Evolutionary conservation across 2,888 invertebrate genomes (phyloP).

Genomic region (Invenusta paracnida): DNA sequence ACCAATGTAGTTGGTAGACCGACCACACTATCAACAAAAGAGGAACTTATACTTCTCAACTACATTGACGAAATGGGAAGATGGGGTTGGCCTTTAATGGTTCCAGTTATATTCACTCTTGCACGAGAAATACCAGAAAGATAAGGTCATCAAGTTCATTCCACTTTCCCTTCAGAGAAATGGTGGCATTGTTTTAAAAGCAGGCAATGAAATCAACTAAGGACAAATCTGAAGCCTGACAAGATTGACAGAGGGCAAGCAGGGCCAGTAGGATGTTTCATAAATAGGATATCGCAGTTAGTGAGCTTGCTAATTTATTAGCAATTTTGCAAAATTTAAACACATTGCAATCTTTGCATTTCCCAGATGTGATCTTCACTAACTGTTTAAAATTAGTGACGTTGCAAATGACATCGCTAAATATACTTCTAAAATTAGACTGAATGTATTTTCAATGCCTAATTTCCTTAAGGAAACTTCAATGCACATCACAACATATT

Average conservation of each 20-base stretch:
- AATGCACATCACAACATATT: not conserved
- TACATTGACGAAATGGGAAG: too few species aligned
- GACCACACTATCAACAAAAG: too few species aligned
- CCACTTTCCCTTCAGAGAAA: too few species aligned
- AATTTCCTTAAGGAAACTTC: not conserved
- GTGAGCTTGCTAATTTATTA: not conserved
- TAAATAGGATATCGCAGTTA: not conserved
- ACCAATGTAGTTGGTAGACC: too few species aligned
- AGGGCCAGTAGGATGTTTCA: not conserved
- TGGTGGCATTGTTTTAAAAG: too few species aligned
- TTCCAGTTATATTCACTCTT: too few species aligned
- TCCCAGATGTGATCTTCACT: not conserved
- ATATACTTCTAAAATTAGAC: not conserved
- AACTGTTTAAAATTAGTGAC: not conserved
- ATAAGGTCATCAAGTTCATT: too few species aligned
- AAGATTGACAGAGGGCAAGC: not conserved
- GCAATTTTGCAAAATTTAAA: not conserved
- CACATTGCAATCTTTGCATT: not conserved
- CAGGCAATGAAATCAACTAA: too few species aligned
- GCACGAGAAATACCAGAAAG: too few species aligned
- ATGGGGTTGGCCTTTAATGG: too few species aligned
- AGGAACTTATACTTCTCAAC: too few species aligned
- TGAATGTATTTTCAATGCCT: not conserved
- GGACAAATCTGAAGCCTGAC: not conserved
- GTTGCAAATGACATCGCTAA: not conserved